A percentile compares a stretch with the other conserved stretches of the same genome.
Evolutionary conservation across 2,888 invertebrate genomes (phyloP).

Genomic region (Conchocele bisecta): DNA sequence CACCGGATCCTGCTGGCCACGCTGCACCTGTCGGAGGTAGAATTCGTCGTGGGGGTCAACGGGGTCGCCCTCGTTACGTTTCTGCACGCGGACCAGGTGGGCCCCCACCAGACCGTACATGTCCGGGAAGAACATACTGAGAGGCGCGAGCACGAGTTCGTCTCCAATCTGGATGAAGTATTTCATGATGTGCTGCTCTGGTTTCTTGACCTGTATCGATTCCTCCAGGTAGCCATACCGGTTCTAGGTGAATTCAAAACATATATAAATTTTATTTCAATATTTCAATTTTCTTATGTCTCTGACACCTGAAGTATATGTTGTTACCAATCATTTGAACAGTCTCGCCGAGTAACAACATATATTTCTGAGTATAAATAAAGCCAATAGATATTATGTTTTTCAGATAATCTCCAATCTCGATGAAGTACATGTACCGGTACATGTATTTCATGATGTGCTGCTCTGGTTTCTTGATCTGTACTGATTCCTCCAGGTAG

Average conservation of each 20-base stretch:
- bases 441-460: constrained; percentile 77
- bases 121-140: constrained; percentile 93
- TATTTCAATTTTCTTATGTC: no score
- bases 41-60: constrained; percentile 97
- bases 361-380: no score
- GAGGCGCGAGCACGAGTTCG: constrained; percentile 95
- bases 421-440: no score
- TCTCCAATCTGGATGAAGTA: constrained; percentile 89
- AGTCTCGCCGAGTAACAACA: no score
- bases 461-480: constrained; percentile 78
- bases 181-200: constrained; percentile 74
- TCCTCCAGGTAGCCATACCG: constrained; percentile 90
- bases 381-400: neutral
- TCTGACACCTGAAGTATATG: no score
- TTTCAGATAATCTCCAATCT: constrained; percentile 96
- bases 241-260: no score
- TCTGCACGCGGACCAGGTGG: constrained; percentile 86
- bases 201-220: constrained; percentile 79
- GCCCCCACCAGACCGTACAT: constrained; percentile 86
- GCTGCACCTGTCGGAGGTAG: constrained; percentile 91
- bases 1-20: constrained; percentile 49
- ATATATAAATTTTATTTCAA: neutral
- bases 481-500: constrained; percentile 86
- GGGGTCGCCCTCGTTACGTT: constrained; percentile 88
- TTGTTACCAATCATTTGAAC: no score